These are phyloP conservation scores for Zoanthus sociatus DNA, from an alignment of 92 coral and sea anemone genomes.

Conservation along the genomic window DNA sequence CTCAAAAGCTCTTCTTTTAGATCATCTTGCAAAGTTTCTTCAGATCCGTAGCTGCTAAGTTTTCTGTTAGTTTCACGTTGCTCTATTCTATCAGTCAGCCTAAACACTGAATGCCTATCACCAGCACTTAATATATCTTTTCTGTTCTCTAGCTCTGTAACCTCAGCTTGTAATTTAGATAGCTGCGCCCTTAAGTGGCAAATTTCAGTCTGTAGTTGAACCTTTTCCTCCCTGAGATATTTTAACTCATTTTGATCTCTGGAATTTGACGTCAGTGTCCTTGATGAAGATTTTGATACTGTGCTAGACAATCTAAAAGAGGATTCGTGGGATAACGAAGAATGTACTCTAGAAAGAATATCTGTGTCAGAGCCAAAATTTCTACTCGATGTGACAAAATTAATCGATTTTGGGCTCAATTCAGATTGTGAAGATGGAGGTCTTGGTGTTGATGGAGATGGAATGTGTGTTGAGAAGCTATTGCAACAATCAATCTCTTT, in stretches of 20 bases:
- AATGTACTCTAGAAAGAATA: not conserved
- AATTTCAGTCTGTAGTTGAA: conserved; percentile 78
- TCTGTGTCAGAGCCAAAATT: not conserved
- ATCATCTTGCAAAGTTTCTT: conserved; percentile 23
- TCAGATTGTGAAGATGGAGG: conserved; percentile 17
- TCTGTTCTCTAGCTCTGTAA: conserved; percentile 79
- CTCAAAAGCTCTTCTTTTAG: conserved; percentile 25
- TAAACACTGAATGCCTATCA: conserved; percentile 39
- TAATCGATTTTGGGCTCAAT: not conserved
- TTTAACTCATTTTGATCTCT: conserved; percentile 65
- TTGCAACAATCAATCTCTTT: conserved; percentile 46
- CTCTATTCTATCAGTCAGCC: conserved; percentile 21
- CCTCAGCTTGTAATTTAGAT: conserved; percentile 77
- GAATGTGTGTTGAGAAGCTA: conserved; percentile 28
- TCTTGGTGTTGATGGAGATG: conserved; percentile 28
- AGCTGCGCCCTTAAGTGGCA: conserved; percentile 71
- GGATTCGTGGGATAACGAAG: conserved; percentile 18
- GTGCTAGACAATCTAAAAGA: conserved; percentile 7
- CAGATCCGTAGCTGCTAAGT: not conserved
- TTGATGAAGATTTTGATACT: conserved; percentile 15
- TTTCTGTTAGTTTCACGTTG: conserved; percentile 9
- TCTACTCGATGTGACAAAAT: not conserved
- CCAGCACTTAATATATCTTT: conserved; percentile 68
- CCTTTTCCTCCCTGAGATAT: conserved; percentile 70
- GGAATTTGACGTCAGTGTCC: not conserved